Percentiles rank a stretch among this genome's conserved stretches.
Evolutionary conservation across 2,113 vertebrate species (phyloP).

Genomic region (Pontoporia blainvillei): DNA sequence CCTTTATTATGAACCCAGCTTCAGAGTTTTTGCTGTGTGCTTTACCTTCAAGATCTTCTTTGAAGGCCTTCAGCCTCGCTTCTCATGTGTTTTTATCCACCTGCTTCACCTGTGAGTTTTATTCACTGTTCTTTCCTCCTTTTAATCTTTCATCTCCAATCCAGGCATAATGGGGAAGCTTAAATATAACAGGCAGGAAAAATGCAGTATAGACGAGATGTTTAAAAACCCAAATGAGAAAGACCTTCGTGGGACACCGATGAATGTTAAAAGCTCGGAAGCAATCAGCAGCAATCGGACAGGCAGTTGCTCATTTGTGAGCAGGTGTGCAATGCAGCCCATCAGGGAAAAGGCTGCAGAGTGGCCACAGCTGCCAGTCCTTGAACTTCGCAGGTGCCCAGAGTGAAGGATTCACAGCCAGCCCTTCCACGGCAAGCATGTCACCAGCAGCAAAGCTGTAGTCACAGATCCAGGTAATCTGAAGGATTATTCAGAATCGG

Average conservation of each 20-base stretch:
- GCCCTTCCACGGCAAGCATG: not conserved
- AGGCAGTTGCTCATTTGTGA: not conserved
- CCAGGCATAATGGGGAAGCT: not conserved
- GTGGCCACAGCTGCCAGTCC: not conserved
- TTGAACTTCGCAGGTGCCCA: not conserved
- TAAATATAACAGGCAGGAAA: constrained; percentile 23
- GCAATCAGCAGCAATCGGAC: not conserved
- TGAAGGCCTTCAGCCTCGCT: not conserved
- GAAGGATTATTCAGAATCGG: rapidly evolving
- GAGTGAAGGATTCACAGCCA: not conserved
- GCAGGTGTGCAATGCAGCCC: not conserved
- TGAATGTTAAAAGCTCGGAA: not conserved
- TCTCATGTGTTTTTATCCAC: not conserved
- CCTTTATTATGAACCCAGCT: not conserved
- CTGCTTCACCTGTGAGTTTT: not conserved
- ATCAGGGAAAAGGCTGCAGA: not conserved
- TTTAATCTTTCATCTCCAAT: not conserved
- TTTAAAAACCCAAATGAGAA: not conserved
- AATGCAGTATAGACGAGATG: not conserved
- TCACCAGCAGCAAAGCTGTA: not conserved
- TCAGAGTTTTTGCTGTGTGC: not conserved
- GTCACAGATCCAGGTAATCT: not conserved
- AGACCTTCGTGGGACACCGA: not conserved
- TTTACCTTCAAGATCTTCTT: constrained; percentile 15
- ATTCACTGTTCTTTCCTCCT: not conserved